Conservation (phyloP, 1,140 invertebrate genomes). For the Olivierus martensii region DNA sequence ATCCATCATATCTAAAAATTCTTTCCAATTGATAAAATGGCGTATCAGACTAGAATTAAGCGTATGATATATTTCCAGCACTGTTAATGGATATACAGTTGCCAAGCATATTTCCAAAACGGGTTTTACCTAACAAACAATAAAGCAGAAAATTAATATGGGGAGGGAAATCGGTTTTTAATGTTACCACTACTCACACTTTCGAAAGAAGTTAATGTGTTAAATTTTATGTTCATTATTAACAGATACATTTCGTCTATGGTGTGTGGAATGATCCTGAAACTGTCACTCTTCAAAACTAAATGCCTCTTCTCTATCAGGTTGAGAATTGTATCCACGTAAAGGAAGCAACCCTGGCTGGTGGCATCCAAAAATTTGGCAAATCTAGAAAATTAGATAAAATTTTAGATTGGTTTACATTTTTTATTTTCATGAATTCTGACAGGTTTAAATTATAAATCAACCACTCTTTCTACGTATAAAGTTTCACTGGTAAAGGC, state of each 20-base stretch:
- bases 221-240: constrained; percentile 82
- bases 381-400: constrained; percentile 60
- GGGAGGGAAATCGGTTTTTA: too few species aligned
- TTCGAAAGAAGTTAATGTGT: constrained; percentile 73
- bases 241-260: constrained; percentile 82
- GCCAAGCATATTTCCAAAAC: constrained; percentile 81
- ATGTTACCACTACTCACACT: constrained; percentile 41
- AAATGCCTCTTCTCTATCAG: constrained; percentile 84
- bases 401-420: too few species aligned
- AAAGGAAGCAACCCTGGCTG: constrained; percentile 77
- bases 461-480: too few species aligned
- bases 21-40: constrained; percentile 61
- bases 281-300: constrained; percentile 79
- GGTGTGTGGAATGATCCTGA: constrained; percentile 76
- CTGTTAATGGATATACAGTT: constrained; percentile 72
- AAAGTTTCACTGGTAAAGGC: too few species aligned
- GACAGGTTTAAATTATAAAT: too few species aligned
- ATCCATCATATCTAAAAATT: constrained; percentile 71
- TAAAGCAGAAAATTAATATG: too few species aligned
- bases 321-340: constrained; percentile 78
- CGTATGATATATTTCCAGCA: constrained; percentile 84
- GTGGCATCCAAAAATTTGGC: constrained; percentile 64
- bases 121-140: constrained; percentile 25
- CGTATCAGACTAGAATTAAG: constrained; percentile 67
- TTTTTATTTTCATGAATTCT: too few species aligned